Evolutionary conservation across 2,113 vertebrate genomes (phyloP).

Genomic region (Tonatia bakeri): DNA sequence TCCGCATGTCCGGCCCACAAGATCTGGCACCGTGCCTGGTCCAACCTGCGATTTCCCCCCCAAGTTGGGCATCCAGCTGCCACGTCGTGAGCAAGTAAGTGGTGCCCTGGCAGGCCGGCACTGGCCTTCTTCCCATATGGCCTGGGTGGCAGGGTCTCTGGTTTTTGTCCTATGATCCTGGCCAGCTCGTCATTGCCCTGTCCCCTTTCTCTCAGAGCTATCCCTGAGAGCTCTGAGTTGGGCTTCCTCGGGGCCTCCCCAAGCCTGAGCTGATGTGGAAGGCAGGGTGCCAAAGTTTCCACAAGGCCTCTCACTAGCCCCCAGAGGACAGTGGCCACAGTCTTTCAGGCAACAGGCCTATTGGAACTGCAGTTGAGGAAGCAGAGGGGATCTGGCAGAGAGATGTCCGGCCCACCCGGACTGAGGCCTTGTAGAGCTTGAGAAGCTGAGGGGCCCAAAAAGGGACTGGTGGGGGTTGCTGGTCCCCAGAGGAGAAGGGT

Average conservation of each 20-base stretch:
- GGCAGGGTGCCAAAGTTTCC: background rate
- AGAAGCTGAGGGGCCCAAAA: background rate
- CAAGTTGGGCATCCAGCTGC: background rate
- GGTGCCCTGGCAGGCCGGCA: background rate
- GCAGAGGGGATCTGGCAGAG: background rate
- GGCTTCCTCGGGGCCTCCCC: background rate
- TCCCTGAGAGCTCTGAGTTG: background rate
- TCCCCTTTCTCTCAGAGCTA: background rate
- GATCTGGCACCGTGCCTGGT: background rate
- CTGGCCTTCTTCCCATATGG: background rate
- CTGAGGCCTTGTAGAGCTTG: background rate
- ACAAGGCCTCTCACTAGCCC: background rate
- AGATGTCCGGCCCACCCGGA: background rate
- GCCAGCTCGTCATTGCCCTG: background rate
- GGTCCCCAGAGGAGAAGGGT: background rate
- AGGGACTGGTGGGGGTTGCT: rapidly evolving
- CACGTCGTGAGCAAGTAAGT: rapidly evolving
- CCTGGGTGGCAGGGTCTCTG: background rate
- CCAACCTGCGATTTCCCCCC: background rate
- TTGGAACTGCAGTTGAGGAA: too few species aligned
- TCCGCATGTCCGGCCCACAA: rapidly evolving
- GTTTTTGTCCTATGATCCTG: background rate
- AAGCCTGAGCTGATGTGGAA: background rate
- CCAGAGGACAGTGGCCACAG: background rate
- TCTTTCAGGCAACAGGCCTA: background rate